These are phyloP conservation scores for Tricholaema leucomelas DNA, from an alignment of 2,113 vertebrate genomes.

Conservation along the genomic window DNA sequence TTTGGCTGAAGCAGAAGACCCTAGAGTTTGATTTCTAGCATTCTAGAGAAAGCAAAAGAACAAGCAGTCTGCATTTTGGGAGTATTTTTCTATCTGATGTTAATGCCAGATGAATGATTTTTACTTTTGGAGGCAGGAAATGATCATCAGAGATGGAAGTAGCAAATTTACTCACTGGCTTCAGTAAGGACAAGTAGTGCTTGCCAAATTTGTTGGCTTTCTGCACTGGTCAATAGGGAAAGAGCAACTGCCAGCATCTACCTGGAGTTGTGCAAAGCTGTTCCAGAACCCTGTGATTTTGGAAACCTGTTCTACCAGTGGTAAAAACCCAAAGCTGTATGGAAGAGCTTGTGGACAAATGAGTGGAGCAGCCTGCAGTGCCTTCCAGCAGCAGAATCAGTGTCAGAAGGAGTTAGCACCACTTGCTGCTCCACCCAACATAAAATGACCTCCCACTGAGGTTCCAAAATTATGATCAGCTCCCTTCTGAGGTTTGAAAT, in stretches of 20 bases:
- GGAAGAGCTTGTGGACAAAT: not conserved
- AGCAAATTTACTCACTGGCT: not conserved
- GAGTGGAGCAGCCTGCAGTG: not conserved
- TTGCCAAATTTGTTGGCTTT: not conserved
- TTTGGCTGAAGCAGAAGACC: not conserved
- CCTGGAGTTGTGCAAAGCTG: not conserved
- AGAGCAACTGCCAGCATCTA: not conserved
- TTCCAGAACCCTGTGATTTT: not conserved
- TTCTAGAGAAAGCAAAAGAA: not conserved
- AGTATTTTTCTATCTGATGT: not conserved
- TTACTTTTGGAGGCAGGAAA: not conserved
- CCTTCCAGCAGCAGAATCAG: not conserved
- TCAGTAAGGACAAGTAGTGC: not conserved
- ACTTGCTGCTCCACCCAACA: not conserved
- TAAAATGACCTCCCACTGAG: not conserved
- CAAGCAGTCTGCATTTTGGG: not conserved
- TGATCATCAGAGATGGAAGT: not conserved
- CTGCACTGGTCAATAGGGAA: not conserved
- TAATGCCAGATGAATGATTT: not conserved
- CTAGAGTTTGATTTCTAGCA: not conserved
- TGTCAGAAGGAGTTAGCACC: not conserved
- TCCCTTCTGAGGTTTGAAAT: not conserved
- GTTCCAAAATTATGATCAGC: not conserved
- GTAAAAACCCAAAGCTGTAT: not conserved
- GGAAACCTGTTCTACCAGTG: not conserved